phyloP scores from a whole-genome alignment of 2,888 invertebrate genomes.

The Cerceris rybyensis region DNA sequence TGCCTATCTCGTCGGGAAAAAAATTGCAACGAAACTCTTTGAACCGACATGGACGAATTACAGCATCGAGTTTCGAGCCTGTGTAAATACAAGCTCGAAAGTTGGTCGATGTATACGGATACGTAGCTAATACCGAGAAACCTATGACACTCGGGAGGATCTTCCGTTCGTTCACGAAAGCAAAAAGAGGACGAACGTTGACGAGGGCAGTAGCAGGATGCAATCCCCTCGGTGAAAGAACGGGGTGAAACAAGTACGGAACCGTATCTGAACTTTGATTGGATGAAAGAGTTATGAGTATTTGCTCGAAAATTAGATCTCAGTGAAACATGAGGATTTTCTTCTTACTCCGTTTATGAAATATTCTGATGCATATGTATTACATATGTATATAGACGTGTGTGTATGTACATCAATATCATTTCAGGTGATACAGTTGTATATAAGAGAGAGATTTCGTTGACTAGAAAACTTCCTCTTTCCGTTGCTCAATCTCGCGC shows the following conservation, averaged over 20 bases:
- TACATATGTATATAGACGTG: neutral
- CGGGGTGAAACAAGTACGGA: neutral
- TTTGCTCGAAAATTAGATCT: conserved; percentile 29
- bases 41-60: conserved; percentile 32
- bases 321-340: neutral
- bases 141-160: neutral
- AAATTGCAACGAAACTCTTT: conserved; percentile 19
- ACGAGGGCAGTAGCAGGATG: conserved; percentile 7
- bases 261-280: conserved; percentile 1
- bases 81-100: neutral
- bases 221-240: conserved; percentile 12
- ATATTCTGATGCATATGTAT: conserved; percentile 8
- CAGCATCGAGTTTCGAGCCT: neutral
- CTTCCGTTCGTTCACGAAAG: neutral
- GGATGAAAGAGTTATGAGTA: conserved; percentile 16
- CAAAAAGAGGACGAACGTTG: neutral
- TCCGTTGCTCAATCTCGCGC: conserved; percentile 3
- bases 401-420: conserved; percentile 15
- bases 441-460: neutral
- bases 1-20: neutral
- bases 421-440: conserved; percentile 1
- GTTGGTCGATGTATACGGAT: neutral
- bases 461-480: conserved; percentile 31
- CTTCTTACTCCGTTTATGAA: conserved; percentile 20
- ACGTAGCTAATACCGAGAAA: neutral